Evolutionary conservation across 2,797 vertebrate genomes (phyloP).

Genomic region (Tadarida brasiliensis): DNA sequence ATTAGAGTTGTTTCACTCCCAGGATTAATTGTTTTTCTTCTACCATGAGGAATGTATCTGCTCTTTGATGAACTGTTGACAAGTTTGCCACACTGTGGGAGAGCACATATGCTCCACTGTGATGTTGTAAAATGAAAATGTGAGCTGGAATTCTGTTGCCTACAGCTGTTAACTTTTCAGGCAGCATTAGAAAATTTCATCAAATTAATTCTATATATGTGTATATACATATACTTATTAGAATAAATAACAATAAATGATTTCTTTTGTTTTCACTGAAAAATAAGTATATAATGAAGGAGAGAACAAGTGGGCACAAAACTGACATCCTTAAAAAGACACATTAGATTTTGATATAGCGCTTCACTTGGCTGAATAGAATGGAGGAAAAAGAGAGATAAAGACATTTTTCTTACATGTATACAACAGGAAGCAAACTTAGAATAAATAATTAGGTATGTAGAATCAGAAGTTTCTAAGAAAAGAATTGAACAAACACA

Average conservation of each 20-base stretch:
- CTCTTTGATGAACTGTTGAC: constrained; percentile 73
- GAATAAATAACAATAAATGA: background rate
- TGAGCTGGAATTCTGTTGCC: constrained; percentile 55
- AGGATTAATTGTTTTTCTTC: constrained; percentile 68
- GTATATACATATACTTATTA: background rate
- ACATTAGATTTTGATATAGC: background rate
- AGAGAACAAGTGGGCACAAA: background rate
- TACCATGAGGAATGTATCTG: constrained; percentile 32
- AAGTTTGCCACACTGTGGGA: constrained; percentile 57
- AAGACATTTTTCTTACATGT: background rate
- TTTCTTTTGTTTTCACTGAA: background rate
- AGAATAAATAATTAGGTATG: background rate
- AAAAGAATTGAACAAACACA: background rate
- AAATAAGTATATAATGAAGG: background rate
- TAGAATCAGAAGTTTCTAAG: background rate
- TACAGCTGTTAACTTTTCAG: constrained; percentile 69
- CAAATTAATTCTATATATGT: constrained; percentile 32
- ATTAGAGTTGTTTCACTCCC: constrained; percentile 22
- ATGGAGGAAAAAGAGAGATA: background rate
- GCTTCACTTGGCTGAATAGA: background rate
- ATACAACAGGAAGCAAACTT: background rate
- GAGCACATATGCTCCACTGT: constrained; percentile 68
- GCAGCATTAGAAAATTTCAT: constrained; percentile 33
- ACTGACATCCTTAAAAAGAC: background rate
- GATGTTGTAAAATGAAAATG: constrained; percentile 77